Base-by-base conservation (phyloP, 1,140 invertebrate genomes). In the Danaus melanippus region DNA sequence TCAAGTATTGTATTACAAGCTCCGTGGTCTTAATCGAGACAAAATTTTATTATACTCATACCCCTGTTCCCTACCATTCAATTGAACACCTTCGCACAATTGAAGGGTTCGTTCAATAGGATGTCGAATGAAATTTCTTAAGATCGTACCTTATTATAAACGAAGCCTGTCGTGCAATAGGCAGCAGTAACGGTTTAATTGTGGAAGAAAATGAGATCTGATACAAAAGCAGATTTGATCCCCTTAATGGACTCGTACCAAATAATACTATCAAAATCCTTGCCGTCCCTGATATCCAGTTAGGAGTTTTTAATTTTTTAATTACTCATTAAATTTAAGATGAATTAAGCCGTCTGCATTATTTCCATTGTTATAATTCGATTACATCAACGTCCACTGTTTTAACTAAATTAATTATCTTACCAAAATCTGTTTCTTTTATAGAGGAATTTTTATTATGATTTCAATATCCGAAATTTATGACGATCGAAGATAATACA, bases 41-140 rank as follows among this genome's bases (percentile, higher is more conserved):
- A 71, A 84, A 86, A 84, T 84, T 86, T 84, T 76, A 86, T 86
- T 86, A 84, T 86, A 82, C 68, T 76, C 78, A 64, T 75, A 72
- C 78, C 81, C 82, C 72, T 61, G 66, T 79, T 75, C 74, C 71
- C 76, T 74, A 77, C 75, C 68, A 86, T 86, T 86, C 78, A 84
- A 82, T 83, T 76, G 79, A 83, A 86, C 83, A 86, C 83, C 83
- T 86, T 77, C 74, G 62, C 73, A 86, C 81, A 86, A 86, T 83
- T 76, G 76, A 72, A 81, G 80, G 80, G 83, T 71, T 79, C 74
- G 71, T 70, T 84, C 76, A 86, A 86, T 86, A 76, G 83, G 77
- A 78, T 83, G 72, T 79, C 76, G 77, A 79, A 84, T 83, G 79
- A 86, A 84, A 84, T 86, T 84, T 86, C 81, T 84, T 84, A 86